Evolutionary conservation across 37 sponge, comb jelly and placozoan species (phyloP).

Genomic region (Axinella damicornis): DNA sequence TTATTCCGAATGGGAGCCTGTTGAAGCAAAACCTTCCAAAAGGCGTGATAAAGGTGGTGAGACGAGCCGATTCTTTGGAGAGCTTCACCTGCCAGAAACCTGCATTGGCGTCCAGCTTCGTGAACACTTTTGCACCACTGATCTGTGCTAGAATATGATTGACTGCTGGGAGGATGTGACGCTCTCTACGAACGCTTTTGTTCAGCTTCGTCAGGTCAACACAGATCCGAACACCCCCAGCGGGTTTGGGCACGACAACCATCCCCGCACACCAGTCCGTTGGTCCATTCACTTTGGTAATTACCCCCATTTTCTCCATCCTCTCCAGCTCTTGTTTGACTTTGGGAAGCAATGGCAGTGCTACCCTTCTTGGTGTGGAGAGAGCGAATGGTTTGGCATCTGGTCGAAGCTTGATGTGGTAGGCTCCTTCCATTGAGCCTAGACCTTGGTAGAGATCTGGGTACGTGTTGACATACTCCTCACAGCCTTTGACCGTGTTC

Average conservation of each 20-base stretch:
- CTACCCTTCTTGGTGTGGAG: conserved; percentile 35
- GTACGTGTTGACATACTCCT: not conserved
- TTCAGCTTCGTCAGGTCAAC: conserved; percentile 39
- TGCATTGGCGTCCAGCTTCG: conserved; percentile 55
- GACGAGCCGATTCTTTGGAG: not conserved
- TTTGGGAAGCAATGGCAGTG: conserved; percentile 7
- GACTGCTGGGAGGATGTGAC: conserved; percentile 28
- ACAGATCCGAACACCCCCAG: conserved; percentile 34
- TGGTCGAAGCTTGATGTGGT: conserved; percentile 7
- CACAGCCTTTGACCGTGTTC: not conserved
- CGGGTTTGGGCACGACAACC: conserved; percentile 38
- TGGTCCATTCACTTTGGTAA: conserved; percentile 26
- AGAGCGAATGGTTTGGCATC: conserved; percentile 28
- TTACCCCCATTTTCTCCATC: conserved; percentile 24
- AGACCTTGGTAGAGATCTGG: conserved; percentile 43
- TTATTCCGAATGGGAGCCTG: conserved; percentile 58
- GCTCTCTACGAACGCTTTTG: conserved; percentile 22
- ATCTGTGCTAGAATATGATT: conserved; percentile 24
- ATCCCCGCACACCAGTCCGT: conserved; percentile 45
- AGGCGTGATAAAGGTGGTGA: conserved; percentile 55
- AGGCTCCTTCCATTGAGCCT: conserved; percentile 10
- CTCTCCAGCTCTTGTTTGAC: conserved; percentile 21
- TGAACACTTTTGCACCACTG: conserved; percentile 5
- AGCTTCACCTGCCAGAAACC: conserved; percentile 56
- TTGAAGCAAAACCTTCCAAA: conserved; percentile 40